A percentile compares a stretch with the other conserved stretches of the same genome.
These are phyloP conservation scores for Magallana angulata DNA, from an alignment of 1,140 invertebrate species.

Conservation along the genomic window DNA sequence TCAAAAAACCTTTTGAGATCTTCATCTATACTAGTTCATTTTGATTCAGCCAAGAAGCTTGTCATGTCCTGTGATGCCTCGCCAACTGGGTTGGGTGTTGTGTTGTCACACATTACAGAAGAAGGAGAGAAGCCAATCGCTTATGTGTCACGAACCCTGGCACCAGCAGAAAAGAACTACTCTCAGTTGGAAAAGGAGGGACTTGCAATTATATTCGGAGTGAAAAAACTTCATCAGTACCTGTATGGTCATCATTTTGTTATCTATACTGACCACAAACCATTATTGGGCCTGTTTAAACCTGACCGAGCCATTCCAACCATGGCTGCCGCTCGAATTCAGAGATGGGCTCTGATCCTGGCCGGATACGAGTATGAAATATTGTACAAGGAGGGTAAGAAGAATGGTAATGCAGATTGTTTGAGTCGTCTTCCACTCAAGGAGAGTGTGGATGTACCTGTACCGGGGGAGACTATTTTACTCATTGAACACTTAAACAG, in stretches of 20 bases:
- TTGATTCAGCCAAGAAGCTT: conserved; percentile 75
- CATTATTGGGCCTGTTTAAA: too few relatives aligned
- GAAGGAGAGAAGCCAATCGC: conserved; percentile 78
- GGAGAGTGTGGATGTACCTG: background rate
- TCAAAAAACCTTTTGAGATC: conserved; percentile 65
- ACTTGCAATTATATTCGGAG: too few relatives aligned
- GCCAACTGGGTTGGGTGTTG: conserved; percentile 79
- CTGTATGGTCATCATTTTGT: too few relatives aligned
- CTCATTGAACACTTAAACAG: conserved; percentile 50
- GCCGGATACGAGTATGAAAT: conserved; percentile 76
- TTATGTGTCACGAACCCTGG: conserved; percentile 79
- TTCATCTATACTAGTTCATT: conserved; percentile 74
- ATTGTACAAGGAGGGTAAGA: conserved; percentile 45
- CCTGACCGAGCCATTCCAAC: conserved; percentile 59
- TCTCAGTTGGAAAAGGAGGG: conserved; percentile 71
- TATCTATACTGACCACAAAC: too few relatives aligned
- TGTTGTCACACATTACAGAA: conserved; percentile 77
- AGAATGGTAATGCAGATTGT: conserved; percentile 51
- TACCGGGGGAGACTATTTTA: conserved; percentile 21
- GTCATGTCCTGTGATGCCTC: conserved; percentile 81
- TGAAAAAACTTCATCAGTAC: too few relatives aligned
- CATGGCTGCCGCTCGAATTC: conserved; percentile 72
- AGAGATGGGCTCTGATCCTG: conserved; percentile 76
- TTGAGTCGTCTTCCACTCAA: conserved; percentile 56
- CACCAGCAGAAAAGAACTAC: conserved; percentile 80